Evolutionary conservation across 2,113 vertebrate species (phyloP), one percentile per base, ranked within the genome.

Genomic region (Stigmatopora argus): DNA sequence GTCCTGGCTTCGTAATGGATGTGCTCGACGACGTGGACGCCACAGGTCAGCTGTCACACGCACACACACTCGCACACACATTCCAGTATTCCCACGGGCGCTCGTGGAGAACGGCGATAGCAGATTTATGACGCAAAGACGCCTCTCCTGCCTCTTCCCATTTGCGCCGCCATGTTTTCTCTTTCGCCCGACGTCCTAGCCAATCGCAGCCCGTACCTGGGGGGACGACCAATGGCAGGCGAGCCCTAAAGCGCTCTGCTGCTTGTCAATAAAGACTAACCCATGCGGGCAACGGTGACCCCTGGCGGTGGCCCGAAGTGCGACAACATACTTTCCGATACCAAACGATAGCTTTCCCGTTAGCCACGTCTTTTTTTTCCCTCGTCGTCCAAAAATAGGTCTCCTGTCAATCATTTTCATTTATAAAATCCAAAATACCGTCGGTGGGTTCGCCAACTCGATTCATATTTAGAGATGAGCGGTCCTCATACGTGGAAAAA

Each of bases 1-100:
- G n/a, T 31, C 26, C 26, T 87, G 83, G 67, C 67, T 67, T 57
- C 75, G 56, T 90, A 90, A 91, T 92, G 90, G 89, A 92, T 91
- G 88, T 86, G 87, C 89, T 85, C 90, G 89, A 87, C 87, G 86
- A 89, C 83, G 79, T 26, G 71, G 77, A 81, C 86, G 88, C 88
- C 71, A 86, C 89, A 90, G 90, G 91, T 92, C 91, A 92, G 85
- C 82, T 79, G 86, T 83, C 89, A 88, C 26, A 31, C 26, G 3
- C 26, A 31, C 26, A 31, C 26, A 31, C 90, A 92, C 92, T 90
- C 26, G 3, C 26, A 31, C 26, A 31, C 26, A 31, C 90, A 92
- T 92, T 90, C 89, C 87, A 87, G 83, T 85, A 83, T 87, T 91
- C 90, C 89, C 90, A 86, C 69, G 79, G 87, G 89, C 89, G 88